A percentile compares a stretch with the other conserved stretches of the same genome.
Conservation (phyloP, 1,140 invertebrate genomes). For the Nilaparvata lugens region DNA sequence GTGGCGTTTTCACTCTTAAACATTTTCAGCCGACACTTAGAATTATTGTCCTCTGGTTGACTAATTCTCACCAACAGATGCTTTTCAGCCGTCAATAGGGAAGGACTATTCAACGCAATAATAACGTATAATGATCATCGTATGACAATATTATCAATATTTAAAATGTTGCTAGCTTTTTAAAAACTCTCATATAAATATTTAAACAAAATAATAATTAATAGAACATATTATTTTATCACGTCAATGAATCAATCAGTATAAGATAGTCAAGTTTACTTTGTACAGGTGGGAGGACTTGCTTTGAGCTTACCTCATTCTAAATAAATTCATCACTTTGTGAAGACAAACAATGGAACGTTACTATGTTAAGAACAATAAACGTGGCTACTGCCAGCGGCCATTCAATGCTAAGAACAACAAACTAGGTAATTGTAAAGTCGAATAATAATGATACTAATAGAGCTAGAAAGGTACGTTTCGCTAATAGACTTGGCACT, state of each 20-base stretch:
- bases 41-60: too few species aligned
- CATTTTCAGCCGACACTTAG: too few species aligned
- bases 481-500: conserved; percentile 12
- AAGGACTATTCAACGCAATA: conserved; percentile 12
- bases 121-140: conserved; percentile 14
- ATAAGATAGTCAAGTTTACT: neutral
- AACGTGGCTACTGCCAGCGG: too few species aligned
- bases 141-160: conserved; percentile 24
- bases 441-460: conserved; percentile 15
- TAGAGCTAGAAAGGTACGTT: neutral
- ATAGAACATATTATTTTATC: conserved; percentile 11
- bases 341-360: conserved; percentile 20
- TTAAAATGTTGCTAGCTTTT: conserved; percentile 1
- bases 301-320: conserved; percentile 24
- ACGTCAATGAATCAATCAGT: neutral
- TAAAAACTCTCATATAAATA: conserved; percentile 11
- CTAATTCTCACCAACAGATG: too few species aligned
- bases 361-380: conserved; percentile 16
- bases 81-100: too few species aligned
- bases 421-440: conserved; percentile 22
- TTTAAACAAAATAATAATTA: conserved; percentile 14
- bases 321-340: conserved; percentile 26
- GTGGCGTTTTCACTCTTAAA: too few species aligned
- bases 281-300: conserved; percentile 18
- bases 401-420: conserved; percentile 19